phyloP scores from a whole-genome alignment of 2,113 vertebrate species.

The Dascyllus trimaculatus region DNA sequence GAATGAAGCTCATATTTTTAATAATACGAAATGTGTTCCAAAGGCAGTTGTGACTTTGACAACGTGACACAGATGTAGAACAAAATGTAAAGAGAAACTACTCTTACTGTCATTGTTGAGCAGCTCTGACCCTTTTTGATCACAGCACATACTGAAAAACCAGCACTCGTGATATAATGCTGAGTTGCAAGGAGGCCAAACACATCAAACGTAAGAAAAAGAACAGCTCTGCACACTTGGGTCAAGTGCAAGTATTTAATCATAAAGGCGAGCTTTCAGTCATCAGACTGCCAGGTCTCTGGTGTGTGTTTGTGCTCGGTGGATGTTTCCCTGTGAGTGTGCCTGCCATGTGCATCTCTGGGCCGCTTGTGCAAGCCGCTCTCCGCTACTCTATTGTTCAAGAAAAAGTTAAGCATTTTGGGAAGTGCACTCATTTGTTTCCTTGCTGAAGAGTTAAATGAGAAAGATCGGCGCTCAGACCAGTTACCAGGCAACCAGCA shows the following conservation, averaged over 20 bases:
- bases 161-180: background rate
- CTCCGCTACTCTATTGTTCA: background rate
- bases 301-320: background rate
- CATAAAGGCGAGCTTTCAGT: background rate
- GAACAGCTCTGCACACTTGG: background rate
- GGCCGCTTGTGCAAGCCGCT: background rate
- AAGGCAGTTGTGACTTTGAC: background rate
- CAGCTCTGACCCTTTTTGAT: background rate
- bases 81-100: background rate
- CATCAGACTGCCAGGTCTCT: background rate
- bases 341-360: background rate
- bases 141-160: background rate
- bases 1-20: background rate
- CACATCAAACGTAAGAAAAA: background rate
- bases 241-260: background rate
- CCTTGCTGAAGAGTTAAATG: background rate
- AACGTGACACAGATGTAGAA: background rate
- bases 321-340: background rate
- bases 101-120: background rate
- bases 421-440: background rate
- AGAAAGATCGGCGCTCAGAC: background rate
- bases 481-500: constrained; percentile 41
- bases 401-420: constrained; percentile 8
- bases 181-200: background rate
- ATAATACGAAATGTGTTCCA: background rate